Base-by-base conservation (phyloP, 2,888 invertebrate species). In the Podabrus alpinus region DNA sequence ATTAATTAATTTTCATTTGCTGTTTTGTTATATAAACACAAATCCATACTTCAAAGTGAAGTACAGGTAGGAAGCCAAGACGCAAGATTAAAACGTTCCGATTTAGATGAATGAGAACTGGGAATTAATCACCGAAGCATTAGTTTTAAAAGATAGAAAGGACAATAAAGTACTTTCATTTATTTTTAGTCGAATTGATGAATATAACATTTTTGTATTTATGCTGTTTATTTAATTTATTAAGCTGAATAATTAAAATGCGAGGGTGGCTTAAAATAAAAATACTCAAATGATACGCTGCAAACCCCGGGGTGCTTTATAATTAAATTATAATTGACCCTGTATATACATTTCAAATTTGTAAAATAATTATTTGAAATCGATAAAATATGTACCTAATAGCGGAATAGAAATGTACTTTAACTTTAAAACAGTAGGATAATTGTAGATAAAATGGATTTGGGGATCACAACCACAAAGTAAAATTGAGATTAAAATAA, bases 81-180 rank as follows among this genome's bases (percentile, higher is more conserved):
- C 16, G 59, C 68, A 73, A 73, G 69, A 73, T 73, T 73, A 69
- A 68, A 73, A 68, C 62, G 68, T 73, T 73, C 64, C 64, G 73
- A 73, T 73, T 72, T 73, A 66, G 73, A 73, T 68, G 66, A 68
- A 73, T 73, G 68, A 73, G 68, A 62, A 69, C 69, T 62, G 24
- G 59, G 69, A 68, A 73, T 73, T 73, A 73, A 73, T 59, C 69
- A 73, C 68, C 59, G 59, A 73, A 64, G 59, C 68, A 69, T 73
- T 73, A 68, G 73, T 73, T n/a, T n/a, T 73, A 73, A 72, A 69
- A 64, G 15, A 16, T n/a, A 68, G 59, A 21, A 61, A 64, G 62
- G 62, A 64, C 17, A 64, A 69, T 73, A 68, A 73, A 73, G 73
- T 24, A 73, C 69, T 64, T 66, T 59, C 69, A 73, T 73, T 73